Evolutionary conservation across 1,140 invertebrate species (phyloP).

Genomic region (Dendrolimus punctatus): DNA sequence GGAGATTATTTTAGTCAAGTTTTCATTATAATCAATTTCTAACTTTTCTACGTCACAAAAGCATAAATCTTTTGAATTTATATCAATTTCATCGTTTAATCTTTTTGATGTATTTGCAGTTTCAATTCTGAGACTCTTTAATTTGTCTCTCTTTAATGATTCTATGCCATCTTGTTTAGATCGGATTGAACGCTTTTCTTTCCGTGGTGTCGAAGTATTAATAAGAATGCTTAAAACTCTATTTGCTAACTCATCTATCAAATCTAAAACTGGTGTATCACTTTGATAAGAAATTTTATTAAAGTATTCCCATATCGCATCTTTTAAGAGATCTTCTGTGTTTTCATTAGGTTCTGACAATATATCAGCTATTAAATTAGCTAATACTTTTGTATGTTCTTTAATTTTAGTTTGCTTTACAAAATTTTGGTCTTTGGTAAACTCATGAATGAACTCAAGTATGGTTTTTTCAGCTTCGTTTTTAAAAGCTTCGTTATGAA

Average conservation of each 20-base stretch:
- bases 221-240: background rate
- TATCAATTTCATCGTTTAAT: background rate
- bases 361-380: too few relatives aligned
- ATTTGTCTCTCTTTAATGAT: too few relatives aligned
- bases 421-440: too few relatives aligned
- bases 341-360: background rate
- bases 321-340: background rate
- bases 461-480: too few relatives aligned
- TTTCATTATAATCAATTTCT: background rate
- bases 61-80: background rate
- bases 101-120: background rate
- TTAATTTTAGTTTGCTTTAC: too few relatives aligned
- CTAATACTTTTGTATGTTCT: too few relatives aligned
- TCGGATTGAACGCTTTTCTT: background rate
- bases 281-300: background rate
- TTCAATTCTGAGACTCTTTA: background rate
- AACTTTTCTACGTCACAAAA: constrained; percentile 1
- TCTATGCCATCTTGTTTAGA: background rate
- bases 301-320: background rate
- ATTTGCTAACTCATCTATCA: constrained; percentile 2
- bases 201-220: constrained; percentile 2
- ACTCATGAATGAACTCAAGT: too few relatives aligned
- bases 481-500: background rate
- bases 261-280: background rate
- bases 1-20: background rate